These are phyloP conservation scores for Aulostomus chinensis DNA, from an alignment of 2,797 vertebrate genomes.

Conservation along the genomic window DNA sequence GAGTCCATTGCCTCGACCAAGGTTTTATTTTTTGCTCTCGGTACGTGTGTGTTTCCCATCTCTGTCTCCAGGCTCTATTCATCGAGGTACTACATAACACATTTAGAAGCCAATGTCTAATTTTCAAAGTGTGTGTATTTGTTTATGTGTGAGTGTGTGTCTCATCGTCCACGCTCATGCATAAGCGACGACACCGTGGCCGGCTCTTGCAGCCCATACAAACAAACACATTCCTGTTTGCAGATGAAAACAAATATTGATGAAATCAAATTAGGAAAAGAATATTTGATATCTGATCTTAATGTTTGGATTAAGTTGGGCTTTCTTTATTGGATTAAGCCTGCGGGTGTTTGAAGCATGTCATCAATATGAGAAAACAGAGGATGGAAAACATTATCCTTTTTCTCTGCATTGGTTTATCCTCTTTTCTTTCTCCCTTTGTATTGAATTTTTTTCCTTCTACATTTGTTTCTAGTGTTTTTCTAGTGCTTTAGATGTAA, in stretches of 20 bases:
- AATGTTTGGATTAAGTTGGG: conserved; percentile 72
- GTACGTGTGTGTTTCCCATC: conserved; percentile 62
- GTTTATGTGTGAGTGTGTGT: conserved; percentile 15
- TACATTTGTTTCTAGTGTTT: background rate
- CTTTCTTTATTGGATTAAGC: conserved; percentile 68
- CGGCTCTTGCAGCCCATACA: conserved; percentile 47
- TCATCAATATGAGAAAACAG: conserved; percentile 56
- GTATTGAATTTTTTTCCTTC: background rate
- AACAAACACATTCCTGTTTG: conserved; percentile 70
- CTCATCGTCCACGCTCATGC: conserved; percentile 48
- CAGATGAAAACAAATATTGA: conserved; percentile 78
- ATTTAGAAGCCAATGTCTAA: conserved; percentile 51
- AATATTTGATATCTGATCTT: conserved; percentile 75
- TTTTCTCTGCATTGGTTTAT: conserved; percentile 15
- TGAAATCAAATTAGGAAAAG: conserved; percentile 74
- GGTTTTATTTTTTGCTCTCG: conserved; percentile 19
- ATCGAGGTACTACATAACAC: conserved; percentile 52
- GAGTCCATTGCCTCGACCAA: conserved; percentile 36
- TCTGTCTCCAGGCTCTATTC: no score
- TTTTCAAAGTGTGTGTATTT: conserved; percentile 39
- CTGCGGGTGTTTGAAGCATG: conserved; percentile 45
- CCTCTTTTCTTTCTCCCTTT: background rate
- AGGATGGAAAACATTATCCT: conserved; percentile 18
- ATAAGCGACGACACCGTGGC: conserved; percentile 39
- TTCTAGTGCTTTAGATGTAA: background rate